These are phyloP conservation scores for Poecilus cupreus DNA, from an alignment of 2,888 invertebrate genomes.

Conservation along the genomic window DNA sequence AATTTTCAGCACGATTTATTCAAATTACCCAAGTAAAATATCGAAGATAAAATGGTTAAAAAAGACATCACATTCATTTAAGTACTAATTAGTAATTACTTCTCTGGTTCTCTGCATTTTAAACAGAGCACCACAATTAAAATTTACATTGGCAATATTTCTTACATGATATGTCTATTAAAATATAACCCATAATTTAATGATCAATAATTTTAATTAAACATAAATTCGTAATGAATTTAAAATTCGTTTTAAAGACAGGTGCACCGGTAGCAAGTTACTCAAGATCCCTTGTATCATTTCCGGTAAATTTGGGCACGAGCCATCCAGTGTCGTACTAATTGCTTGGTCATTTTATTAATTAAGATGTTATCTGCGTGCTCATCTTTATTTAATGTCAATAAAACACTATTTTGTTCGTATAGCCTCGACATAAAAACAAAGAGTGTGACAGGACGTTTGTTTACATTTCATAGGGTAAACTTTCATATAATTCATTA, in stretches of 20 bases:
- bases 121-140: too few species aligned
- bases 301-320: constrained; percentile 27
- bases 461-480: background rate
- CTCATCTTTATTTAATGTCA: constrained; percentile 60
- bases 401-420: constrained; percentile 66
- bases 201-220: constrained; percentile 31
- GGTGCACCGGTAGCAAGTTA: constrained; percentile 4
- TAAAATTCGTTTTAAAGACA: constrained; percentile 2
- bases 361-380: constrained; percentile 22
- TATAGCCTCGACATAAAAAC: constrained; percentile 12
- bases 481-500: constrained; percentile 25
- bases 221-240: constrained; percentile 14
- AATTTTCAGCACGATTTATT: too few species aligned
- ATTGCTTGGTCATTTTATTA: constrained; percentile 43
- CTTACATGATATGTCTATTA: background rate
- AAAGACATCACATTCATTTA: too few species aligned
- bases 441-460: background rate
- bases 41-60: too few species aligned
- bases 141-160: too few species aligned
- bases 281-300: background rate
- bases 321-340: constrained; percentile 32
- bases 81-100: too few species aligned
- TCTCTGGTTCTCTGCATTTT: too few species aligned
- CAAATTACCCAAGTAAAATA: too few species aligned
- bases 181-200: constrained; percentile 10